Percentiles rank a stretch among this genome's conserved stretches.
Conservation (phyloP, 2,113 vertebrate genomes). For the Microcebus murinus region DNA sequence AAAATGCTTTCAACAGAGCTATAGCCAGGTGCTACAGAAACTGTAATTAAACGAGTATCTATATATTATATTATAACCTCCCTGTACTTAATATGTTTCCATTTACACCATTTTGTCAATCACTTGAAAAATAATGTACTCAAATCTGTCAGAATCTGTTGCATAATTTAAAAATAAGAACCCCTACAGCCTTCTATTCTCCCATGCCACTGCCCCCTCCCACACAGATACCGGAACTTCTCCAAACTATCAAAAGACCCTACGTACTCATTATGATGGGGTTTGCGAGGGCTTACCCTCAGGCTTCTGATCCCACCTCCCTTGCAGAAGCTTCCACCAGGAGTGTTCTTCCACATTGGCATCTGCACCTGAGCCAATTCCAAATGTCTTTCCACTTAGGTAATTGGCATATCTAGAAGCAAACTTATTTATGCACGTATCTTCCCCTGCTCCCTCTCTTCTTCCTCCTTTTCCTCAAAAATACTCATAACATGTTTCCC, state of each 20-base stretch:
- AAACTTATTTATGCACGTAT: not conserved
- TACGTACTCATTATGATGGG: not conserved
- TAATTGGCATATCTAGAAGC: not conserved
- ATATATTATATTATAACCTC: not conserved
- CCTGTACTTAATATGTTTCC: not conserved
- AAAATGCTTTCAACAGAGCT: not conserved
- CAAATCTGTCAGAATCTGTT: not conserved
- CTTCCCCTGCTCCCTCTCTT: not conserved
- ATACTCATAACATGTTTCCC: not conserved
- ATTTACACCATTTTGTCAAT: not conserved
- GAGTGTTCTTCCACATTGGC: not conserved
- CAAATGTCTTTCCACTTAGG: not conserved
- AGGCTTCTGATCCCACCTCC: not conserved
- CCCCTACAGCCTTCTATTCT: not conserved
- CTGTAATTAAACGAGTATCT: not conserved
- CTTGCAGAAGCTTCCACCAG: not conserved
- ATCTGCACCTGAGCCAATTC: not conserved
- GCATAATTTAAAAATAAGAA: constrained; percentile 3
- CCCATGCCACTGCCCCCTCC: fast-evolving
- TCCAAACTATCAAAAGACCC: not conserved
- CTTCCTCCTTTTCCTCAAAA: not conserved
- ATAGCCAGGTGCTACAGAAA: not conserved
- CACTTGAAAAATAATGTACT: not conserved
- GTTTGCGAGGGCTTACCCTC: not conserved
- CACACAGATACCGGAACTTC: not conserved